Evolutionary conservation across 2,888 invertebrate species (phyloP).

Genomic region (Catonia carolina): DNA sequence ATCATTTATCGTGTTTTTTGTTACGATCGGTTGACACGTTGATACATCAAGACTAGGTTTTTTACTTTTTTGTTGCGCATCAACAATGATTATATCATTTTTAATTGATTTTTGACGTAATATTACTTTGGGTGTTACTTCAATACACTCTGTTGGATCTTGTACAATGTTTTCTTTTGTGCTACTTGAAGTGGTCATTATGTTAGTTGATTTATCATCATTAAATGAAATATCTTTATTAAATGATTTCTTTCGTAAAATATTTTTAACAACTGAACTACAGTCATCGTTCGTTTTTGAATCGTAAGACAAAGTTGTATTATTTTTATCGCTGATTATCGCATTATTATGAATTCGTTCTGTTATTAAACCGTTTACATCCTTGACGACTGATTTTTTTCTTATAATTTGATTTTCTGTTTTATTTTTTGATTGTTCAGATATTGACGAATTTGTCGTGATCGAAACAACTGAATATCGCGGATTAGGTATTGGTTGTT

Average conservation of each 20-base stretch:
- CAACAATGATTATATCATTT: constrained; percentile 11
- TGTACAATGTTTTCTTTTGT: no score
- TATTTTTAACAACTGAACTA: constrained; percentile 13
- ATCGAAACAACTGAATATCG: constrained; percentile 23
- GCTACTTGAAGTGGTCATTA: neutral
- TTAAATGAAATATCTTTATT: neutral
- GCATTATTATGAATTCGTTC: constrained; percentile 1
- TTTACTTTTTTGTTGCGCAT: constrained; percentile 10
- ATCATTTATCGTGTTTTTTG: no score
- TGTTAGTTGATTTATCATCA: constrained; percentile 16
- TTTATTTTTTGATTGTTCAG: constrained; percentile 15
- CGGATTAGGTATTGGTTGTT: constrained; percentile 17
- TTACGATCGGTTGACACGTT: neutral
- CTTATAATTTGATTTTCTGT: constrained; percentile 17
- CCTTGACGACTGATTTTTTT: constrained; percentile 21
- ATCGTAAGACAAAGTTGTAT: constrained; percentile 7
- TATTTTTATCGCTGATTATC: no score
- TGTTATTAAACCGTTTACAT: neutral
- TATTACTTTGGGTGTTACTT: neutral
- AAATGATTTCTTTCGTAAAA: constrained; percentile 23
- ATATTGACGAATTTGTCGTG: constrained; percentile 14
- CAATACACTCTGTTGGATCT: no score
- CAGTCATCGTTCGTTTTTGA: no score
- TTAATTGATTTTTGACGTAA: neutral
- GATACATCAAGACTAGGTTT: constrained; percentile 21